A percentile compares a stretch with the other conserved stretches of the same genome.
phyloP scores from a whole-genome alignment of 2,113 vertebrate genomes.

The Ctenomys sociabilis region DNA sequence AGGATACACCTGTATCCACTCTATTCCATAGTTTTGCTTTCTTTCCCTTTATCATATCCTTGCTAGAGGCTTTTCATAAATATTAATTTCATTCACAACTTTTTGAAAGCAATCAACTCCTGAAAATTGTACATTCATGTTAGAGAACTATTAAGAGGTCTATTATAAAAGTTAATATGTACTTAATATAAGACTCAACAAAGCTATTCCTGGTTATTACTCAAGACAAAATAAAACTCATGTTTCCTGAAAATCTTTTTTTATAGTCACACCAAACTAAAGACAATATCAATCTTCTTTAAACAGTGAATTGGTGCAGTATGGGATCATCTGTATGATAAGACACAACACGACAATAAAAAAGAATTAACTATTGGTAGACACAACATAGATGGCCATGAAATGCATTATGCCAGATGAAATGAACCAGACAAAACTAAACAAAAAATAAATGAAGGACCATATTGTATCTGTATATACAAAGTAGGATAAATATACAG shows the following conservation, averaged over 20 bases:
- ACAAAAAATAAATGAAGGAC: no score
- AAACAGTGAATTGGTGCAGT: neutral
- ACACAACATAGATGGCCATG: neutral
- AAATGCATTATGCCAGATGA: neutral
- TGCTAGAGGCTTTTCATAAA: neutral
- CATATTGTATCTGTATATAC: no score
- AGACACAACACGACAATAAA: neutral
- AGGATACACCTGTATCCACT: neutral
- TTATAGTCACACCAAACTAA: neutral
- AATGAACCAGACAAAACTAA: neutral
- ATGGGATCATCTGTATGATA: no score
- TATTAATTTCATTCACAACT: constrained; percentile 10
- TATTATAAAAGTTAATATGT: neutral
- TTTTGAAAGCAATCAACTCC: neutral
- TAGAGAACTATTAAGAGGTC: neutral
- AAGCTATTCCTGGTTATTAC: neutral
- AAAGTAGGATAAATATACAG: no score
- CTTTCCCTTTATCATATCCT: neutral
- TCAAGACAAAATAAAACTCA: neutral
- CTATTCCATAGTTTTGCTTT: neutral
- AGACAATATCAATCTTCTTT: neutral
- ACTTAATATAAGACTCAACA: neutral
- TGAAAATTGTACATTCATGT: neutral
- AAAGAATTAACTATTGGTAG: neutral
- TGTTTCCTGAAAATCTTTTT: neutral